These are phyloP conservation scores for Podarcis raffonei DNA, from an alignment of 2,113 vertebrate species.

Conservation along the genomic window DNA sequence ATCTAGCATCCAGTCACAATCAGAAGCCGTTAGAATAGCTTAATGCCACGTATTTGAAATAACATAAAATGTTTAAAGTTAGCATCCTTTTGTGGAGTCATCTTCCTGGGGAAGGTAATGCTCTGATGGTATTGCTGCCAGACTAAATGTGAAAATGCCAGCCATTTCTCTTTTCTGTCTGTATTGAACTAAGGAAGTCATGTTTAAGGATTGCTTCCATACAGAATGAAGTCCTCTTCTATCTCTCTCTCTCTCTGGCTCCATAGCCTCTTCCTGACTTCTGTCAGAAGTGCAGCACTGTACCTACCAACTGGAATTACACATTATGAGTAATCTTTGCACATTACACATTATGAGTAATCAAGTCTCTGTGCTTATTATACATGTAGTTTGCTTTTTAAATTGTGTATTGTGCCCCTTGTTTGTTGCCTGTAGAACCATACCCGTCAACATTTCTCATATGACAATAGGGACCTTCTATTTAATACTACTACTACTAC, in stretches of 20 bases:
- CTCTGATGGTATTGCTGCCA: slow-evolving; percentile 31
- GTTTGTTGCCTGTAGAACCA: not conserved
- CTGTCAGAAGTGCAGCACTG: not conserved
- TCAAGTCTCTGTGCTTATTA: not conserved
- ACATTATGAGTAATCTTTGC: not conserved
- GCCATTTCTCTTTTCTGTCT: slow-evolving; percentile 56
- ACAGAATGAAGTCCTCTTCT: slow-evolving; percentile 7
- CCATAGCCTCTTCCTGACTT: not conserved
- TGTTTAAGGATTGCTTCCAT: slow-evolving; percentile 47
- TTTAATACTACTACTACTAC: too few relatives aligned
- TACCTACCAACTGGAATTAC: not conserved
- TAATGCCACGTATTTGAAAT: slow-evolving; percentile 61
- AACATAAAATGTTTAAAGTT: slow-evolving; percentile 50
- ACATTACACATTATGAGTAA: not conserved
- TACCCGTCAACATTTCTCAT: too few relatives aligned
- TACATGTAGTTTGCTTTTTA: not conserved
- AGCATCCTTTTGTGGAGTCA: slow-evolving; percentile 32
- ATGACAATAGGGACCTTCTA: too few relatives aligned
- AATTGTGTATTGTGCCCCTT: not conserved
- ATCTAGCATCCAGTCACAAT: slow-evolving; percentile 63
- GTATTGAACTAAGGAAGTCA: slow-evolving; percentile 10
- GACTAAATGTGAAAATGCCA: slow-evolving; percentile 49
- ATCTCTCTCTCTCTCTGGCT: not conserved
- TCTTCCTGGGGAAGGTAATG: slow-evolving; percentile 32
- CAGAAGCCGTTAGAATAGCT: slow-evolving; percentile 60